These are phyloP conservation scores for Leptinotarsa defecta DNA, from an alignment of 1,140 invertebrate species.

Conservation along the genomic window DNA sequence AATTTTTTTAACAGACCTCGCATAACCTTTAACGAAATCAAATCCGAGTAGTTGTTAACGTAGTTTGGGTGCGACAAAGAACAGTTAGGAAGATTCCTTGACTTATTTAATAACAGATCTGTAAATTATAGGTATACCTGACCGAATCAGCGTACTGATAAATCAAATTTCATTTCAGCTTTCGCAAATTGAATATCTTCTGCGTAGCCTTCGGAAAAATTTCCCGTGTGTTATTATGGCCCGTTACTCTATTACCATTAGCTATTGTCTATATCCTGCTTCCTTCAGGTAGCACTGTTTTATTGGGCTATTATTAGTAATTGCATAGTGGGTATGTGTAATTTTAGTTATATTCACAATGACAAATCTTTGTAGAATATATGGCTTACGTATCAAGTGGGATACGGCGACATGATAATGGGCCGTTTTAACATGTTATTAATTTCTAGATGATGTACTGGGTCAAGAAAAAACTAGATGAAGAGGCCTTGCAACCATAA, in stretches of 20 bases:
- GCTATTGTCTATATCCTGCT: slow-evolving; percentile 8
- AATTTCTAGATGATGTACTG: neutral
- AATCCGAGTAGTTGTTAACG: neutral
- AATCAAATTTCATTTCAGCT: neutral
- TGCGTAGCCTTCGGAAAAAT: neutral
- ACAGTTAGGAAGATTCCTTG: neutral
- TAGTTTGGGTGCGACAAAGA: neutral
- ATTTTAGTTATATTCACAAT: neutral
- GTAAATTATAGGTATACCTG: neutral
- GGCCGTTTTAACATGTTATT: neutral
- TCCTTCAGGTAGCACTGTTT: neutral
- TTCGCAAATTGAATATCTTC: neutral
- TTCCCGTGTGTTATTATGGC: neutral
- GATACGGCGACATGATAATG: neutral
- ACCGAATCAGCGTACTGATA: neutral
- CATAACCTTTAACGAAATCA: too few species aligned
- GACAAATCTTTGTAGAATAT: neutral
- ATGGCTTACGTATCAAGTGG: neutral
- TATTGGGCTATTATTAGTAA: slow-evolving; percentile 1
- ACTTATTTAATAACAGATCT: neutral
- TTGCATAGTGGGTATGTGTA: neutral
- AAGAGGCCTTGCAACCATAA: too few species aligned
- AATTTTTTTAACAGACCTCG: too few species aligned
- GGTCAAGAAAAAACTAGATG: too few species aligned
- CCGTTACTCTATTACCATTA: slow-evolving; percentile 2